These are phyloP conservation scores for Gymnobelideus leadbeateri DNA, from an alignment of 2,113 vertebrate species.

Conservation along the genomic window DNA sequence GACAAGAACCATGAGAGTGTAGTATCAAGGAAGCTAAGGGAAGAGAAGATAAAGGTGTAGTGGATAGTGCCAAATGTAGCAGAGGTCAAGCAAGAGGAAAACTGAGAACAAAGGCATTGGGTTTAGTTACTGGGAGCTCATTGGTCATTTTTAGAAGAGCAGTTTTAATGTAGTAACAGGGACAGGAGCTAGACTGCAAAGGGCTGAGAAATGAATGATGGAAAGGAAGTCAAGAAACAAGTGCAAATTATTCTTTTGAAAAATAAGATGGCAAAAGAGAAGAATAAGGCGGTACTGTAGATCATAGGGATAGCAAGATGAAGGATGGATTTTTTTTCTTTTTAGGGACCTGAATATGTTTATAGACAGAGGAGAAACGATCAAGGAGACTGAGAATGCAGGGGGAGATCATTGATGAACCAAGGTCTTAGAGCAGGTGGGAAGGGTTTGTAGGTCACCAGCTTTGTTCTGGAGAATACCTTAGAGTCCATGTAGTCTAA, in stretches of 20 bases:
- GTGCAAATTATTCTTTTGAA: neutral
- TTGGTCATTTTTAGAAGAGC: neutral
- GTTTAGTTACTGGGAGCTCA: neutral
- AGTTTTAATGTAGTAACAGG: neutral
- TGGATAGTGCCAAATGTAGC: neutral
- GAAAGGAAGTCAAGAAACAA: neutral
- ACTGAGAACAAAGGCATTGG: neutral
- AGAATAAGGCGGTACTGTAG: neutral
- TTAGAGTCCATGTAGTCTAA: neutral
- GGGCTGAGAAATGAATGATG: neutral
- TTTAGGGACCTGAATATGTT: neutral
- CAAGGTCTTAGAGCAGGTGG: neutral
- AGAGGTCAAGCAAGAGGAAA: neutral
- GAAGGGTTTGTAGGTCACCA: neutral
- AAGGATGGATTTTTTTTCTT: neutral
- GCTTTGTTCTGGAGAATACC: neutral
- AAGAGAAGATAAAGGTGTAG: neutral
- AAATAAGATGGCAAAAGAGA: neutral
- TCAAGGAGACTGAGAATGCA: neutral
- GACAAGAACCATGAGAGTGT: neutral
- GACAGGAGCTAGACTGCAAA: neutral
- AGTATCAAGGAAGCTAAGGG: neutral
- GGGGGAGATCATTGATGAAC: neutral
- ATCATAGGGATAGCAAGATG: neutral
- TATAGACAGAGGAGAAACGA: neutral